These are phyloP conservation scores for Sminthurinus aureus DNA, from an alignment of 2,888 invertebrate genomes.

Conservation along the genomic window DNA sequence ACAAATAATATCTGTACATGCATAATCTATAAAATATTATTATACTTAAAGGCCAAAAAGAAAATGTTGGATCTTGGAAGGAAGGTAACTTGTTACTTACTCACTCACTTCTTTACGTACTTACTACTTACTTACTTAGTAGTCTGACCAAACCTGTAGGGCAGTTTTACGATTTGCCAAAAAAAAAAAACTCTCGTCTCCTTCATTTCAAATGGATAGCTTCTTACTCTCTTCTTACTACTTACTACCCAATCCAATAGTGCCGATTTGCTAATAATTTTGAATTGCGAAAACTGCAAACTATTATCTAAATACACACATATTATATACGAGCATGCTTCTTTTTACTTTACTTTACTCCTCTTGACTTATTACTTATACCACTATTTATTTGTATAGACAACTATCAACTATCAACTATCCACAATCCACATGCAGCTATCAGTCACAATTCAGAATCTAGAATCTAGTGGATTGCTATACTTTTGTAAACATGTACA, in stretches of 20 bases:
- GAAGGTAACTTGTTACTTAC: background rate
- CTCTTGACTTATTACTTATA: too few relatives aligned
- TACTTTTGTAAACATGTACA: too few relatives aligned
- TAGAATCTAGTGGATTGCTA: too few relatives aligned
- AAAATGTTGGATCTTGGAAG: background rate
- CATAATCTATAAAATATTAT: too few relatives aligned
- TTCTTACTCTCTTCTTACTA: background rate
- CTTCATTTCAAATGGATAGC: constrained; percentile 18
- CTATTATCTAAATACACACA: background rate
- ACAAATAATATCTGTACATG: background rate
- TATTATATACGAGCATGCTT: background rate
- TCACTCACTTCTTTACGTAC: background rate
- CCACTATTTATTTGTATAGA: too few relatives aligned
- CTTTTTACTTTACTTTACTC: background rate
- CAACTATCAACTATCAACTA: too few relatives aligned
- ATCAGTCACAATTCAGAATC: too few relatives aligned
- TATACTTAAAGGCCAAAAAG: background rate
- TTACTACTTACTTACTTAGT: constrained; percentile 1
- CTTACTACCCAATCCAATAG: constrained; percentile 13
- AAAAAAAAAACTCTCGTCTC: constrained; percentile 15
- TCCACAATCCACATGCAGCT: too few relatives aligned
- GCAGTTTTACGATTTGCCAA: constrained; percentile 38
- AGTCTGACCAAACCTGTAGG: constrained; percentile 32
- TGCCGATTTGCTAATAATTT: constrained; percentile 1
- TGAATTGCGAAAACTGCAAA: background rate